Conservation (phyloP, 2,888 invertebrate species). For the Xestia xanthographa region DNA sequence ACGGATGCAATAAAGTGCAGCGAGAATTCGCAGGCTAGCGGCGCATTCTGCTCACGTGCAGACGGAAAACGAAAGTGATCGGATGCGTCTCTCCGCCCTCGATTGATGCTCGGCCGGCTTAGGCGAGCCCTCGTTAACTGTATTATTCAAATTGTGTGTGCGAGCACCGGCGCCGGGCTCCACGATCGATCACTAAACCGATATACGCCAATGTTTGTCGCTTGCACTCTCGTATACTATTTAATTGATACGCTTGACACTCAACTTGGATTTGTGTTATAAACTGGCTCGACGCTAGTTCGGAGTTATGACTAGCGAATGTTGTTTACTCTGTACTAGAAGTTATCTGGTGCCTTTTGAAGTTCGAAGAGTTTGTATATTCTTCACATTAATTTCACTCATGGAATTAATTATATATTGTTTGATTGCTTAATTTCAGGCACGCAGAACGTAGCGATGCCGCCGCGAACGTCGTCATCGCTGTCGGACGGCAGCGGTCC, state of each 20-base stretch:
- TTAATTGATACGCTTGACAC: slow-evolving; percentile 73
- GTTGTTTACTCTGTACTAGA: slow-evolving; percentile 20
- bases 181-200: slow-evolving; percentile 80
- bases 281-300: slow-evolving; percentile 56
- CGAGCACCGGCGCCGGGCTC: slow-evolving; percentile 67
- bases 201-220: slow-evolving; percentile 70
- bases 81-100: slow-evolving; percentile 87
- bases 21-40: slow-evolving; percentile 87
- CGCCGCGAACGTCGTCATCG: slow-evolving; percentile 97
- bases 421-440: slow-evolving; percentile 87
- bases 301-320: slow-evolving; percentile 29
- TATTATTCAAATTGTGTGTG: slow-evolving; percentile 87
- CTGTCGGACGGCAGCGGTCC: slow-evolving; percentile 90
- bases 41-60: slow-evolving; percentile 88
- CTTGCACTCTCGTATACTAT: slow-evolving; percentile 78
- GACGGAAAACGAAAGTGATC: slow-evolving; percentile 88
- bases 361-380: background rate
- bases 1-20: slow-evolving; percentile 89
- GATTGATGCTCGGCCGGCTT: slow-evolving; percentile 85
- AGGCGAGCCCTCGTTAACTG: slow-evolving; percentile 85
- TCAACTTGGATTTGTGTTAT: slow-evolving; percentile 68
- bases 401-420: slow-evolving; percentile 1
- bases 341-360: slow-evolving; percentile 14
- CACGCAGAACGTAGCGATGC: slow-evolving; percentile 98
- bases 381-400: background rate